Evolutionary conservation across 2,113 vertebrate species (phyloP).

Genomic region (Raja brachyura): DNA sequence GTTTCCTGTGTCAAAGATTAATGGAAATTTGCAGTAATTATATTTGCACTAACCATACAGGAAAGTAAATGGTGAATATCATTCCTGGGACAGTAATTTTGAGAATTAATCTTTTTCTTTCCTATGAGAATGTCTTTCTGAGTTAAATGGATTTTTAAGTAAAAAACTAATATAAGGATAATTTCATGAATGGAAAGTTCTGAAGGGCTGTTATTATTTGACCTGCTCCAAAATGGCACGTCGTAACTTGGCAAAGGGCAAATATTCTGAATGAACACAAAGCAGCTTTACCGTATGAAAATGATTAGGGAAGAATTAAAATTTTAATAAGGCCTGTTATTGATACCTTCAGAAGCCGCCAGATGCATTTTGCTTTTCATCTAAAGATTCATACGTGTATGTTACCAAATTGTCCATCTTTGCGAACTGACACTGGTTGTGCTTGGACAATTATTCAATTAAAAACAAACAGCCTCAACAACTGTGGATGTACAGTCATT

Average conservation of each 20-base stretch:
- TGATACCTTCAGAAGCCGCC: neutral
- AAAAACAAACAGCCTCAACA: conserved; percentile 7
- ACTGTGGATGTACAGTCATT: conserved; percentile 29
- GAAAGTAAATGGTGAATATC: neutral
- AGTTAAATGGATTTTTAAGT: neutral
- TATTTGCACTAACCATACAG: too few relatives aligned
- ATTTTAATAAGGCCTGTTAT: neutral
- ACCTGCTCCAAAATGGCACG: neutral
- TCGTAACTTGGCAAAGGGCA: neutral
- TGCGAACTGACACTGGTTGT: neutral
- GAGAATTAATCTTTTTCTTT: neutral
- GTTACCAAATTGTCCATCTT: neutral
- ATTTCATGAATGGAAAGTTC: neutral
- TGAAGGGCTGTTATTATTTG: neutral
- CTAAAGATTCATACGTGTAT: neutral
- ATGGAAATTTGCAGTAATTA: neutral
- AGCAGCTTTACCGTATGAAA: neutral
- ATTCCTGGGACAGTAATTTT: neutral
- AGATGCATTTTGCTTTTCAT: neutral
- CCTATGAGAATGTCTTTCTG: neutral
- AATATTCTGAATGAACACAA: neutral
- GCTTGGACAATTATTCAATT: conserved; percentile 32
- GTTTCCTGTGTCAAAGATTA: neutral
- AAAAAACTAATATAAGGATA: neutral
- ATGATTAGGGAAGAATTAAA: neutral